Percentiles rank a stretch among this genome's conserved stretches.
These are phyloP conservation scores for Amblyopsis hoosieri DNA, from an alignment of 2,797 vertebrate genomes.

Conservation along the genomic window DNA sequence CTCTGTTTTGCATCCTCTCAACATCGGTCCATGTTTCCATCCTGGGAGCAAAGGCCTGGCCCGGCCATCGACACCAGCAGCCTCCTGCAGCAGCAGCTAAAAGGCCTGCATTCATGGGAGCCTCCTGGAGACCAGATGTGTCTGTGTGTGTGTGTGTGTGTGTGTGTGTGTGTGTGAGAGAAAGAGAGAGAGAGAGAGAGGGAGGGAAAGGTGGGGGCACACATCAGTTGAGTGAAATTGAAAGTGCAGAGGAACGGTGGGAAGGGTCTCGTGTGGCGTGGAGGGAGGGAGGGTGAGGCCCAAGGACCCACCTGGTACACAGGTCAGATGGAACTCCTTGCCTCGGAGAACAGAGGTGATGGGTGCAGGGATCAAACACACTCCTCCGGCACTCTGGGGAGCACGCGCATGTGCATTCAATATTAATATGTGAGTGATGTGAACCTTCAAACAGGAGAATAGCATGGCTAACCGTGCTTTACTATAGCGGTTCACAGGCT, in stretches of 20 bases:
- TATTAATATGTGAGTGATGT: slow-evolving; percentile 34
- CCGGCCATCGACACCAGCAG: slow-evolving; percentile 15
- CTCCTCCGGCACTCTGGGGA: slow-evolving; percentile 11
- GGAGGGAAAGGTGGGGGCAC: not conserved
- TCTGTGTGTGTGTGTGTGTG: slow-evolving; percentile 5
- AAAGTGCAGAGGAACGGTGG: slow-evolving; percentile 35
- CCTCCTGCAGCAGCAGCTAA: slow-evolving; percentile 54
- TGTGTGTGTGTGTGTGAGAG: slow-evolving; percentile 6
- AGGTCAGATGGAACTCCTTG: slow-evolving; percentile 43
- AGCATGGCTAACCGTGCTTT: slow-evolving; percentile 7
- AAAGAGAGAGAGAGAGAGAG: slow-evolving; percentile 23
- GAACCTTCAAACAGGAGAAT: slow-evolving; percentile 21
- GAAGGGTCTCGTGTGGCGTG: slow-evolving; percentile 23
- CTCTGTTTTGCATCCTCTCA: slow-evolving; percentile 68
- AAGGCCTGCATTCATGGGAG: slow-evolving; percentile 64
- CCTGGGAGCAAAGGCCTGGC: slow-evolving; percentile 31
- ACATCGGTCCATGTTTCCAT: slow-evolving; percentile 47
- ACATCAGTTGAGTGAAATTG: slow-evolving; percentile 42
- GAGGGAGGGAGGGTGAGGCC: slow-evolving; percentile 51
- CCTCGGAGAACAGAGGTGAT: slow-evolving; percentile 28
- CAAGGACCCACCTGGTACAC: slow-evolving; percentile 52
- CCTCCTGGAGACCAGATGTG: slow-evolving; percentile 75
- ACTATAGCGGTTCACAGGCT: no score
- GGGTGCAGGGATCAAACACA: slow-evolving; percentile 19
- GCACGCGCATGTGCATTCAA: slow-evolving; percentile 17